Evolutionary conservation across 2,113 vertebrate species (phyloP), one percentile per base, ranked within the genome.

Genomic region (Aphyosemion australe): DNA sequence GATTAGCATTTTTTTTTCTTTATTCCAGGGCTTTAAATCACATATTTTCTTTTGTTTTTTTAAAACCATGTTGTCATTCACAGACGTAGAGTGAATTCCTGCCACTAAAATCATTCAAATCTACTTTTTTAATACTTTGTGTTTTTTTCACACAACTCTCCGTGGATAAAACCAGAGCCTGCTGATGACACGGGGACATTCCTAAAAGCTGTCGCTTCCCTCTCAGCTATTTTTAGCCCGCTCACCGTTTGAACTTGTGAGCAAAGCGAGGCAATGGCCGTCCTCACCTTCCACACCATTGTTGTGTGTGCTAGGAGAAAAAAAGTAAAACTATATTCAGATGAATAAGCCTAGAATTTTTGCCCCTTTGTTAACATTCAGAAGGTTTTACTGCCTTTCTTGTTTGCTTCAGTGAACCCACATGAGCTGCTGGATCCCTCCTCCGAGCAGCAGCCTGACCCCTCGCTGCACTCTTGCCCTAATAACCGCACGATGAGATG

Each of bases 121-220:
- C 49, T 48, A 62, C 59, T 42, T 20, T 52, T 67, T 67, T 16
- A 43, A 71, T 56, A 46, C 18, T 62, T 61, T 57, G 46, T 14
- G 16, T 61, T 55, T 64, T 71, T 47, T 18, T 15, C 19, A 1
- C 26, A 51, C n/a, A 65, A 65, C 61, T 45, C 50, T 78, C 48
- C 6, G 9, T 39, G 51, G 26, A 68, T 51, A 20, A 43, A 57
- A 37, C 31, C 11, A 53, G 51, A 56, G 66, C 16, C 58, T 57
- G 41, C 60, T 49, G 52, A 80, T 73, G 60, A 65, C 54, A 49
- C 67, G 26, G n/a, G 73, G 80, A 82, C 78, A 82, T 87, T 85
- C 80, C 87, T 76, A 75, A 65, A 80, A 73, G 79, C 76, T 84
- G 83, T 72, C 72, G 72, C 85, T 70, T 72, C 74, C 19, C 59